Conservation (phyloP, 2,888 invertebrate species). For the Cryptocephalus moraei region DNA sequence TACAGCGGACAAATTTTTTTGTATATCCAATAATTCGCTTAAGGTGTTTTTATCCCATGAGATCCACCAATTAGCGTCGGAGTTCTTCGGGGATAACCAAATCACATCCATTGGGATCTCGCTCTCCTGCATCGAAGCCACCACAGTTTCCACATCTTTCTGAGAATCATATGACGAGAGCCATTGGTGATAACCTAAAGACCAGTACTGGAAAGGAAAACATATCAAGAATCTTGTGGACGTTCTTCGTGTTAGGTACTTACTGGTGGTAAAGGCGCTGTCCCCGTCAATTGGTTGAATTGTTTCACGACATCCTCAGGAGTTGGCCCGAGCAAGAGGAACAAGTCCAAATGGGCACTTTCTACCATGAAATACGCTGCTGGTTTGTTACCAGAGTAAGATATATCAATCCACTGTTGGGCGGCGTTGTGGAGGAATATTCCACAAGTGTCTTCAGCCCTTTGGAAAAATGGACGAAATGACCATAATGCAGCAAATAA, state of each 20-base stretch:
- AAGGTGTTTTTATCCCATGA: slow-evolving; percentile 92
- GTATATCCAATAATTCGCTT: slow-evolving; percentile 63
- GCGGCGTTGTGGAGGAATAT: slow-evolving; percentile 71
- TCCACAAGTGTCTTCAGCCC: slow-evolving; percentile 3
- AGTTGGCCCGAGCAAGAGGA: too few species aligned
- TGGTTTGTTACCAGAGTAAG: slow-evolving; percentile 38
- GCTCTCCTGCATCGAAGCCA: slow-evolving; percentile 72
- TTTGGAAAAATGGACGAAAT: too few species aligned
- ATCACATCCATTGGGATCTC: slow-evolving; percentile 91
- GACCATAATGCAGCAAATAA: too few species aligned
- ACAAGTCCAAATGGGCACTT: too few species aligned
- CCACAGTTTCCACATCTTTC: slow-evolving; percentile 75
- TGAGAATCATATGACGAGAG: slow-evolving; percentile 86
- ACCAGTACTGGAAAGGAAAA: slow-evolving; percentile 19
- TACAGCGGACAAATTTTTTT: slow-evolving; percentile 62
- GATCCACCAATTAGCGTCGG: slow-evolving; percentile 67
- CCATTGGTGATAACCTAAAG: slow-evolving; percentile 25
- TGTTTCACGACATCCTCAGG: too few species aligned
- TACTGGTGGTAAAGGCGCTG: too few species aligned
- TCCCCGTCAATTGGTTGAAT: too few species aligned
- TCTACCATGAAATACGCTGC: neutral
- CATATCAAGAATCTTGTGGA: too few species aligned
- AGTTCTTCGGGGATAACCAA: slow-evolving; percentile 98
- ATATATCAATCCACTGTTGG: slow-evolving; percentile 93
- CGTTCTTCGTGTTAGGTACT: too few species aligned